Conservation (phyloP, 2,888 invertebrate species). For the Cryptus viduatorius region DNA sequence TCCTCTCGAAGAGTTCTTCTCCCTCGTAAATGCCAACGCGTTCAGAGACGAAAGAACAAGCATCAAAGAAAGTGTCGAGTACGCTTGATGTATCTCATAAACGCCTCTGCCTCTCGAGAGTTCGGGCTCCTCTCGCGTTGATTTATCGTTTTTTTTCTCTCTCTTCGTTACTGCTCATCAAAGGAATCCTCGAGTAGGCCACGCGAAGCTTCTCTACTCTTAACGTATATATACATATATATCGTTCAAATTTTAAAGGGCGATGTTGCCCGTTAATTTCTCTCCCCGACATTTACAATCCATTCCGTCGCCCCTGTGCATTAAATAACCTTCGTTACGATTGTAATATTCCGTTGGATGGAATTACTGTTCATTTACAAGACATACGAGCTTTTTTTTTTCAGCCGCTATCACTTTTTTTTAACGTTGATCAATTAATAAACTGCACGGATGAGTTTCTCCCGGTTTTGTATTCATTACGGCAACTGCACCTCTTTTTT, state of each 20-base stretch:
- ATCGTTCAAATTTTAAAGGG: conserved; percentile 11
- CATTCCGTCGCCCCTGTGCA: background rate
- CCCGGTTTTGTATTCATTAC: conserved; percentile 10
- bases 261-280: background rate
- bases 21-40: conserved; percentile 44
- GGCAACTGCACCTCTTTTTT: background rate
- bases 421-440: background rate
- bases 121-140: conserved; percentile 58
- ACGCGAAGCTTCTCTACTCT: conserved; percentile 14
- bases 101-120: conserved; percentile 49
- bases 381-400: background rate
- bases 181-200: conserved; percentile 37
- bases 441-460: background rate
- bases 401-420: conserved; percentile 1
- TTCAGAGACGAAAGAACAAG: conserved; percentile 43
- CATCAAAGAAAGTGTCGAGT: conserved; percentile 65
- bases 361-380: background rate
- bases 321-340: conserved; percentile 2
- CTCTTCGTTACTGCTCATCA: conserved; percentile 28
- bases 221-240: background rate
- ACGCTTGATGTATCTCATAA: conserved; percentile 63
- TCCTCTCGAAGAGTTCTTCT: conserved; percentile 4
- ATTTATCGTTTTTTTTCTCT: conserved; percentile 61
- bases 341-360: background rate
- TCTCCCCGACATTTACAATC: background rate